Evolutionary conservation across 2,113 vertebrate species (phyloP), one percentile per base, ranked within the genome.

Genomic region (Gymnobelideus leadbeateri): DNA sequence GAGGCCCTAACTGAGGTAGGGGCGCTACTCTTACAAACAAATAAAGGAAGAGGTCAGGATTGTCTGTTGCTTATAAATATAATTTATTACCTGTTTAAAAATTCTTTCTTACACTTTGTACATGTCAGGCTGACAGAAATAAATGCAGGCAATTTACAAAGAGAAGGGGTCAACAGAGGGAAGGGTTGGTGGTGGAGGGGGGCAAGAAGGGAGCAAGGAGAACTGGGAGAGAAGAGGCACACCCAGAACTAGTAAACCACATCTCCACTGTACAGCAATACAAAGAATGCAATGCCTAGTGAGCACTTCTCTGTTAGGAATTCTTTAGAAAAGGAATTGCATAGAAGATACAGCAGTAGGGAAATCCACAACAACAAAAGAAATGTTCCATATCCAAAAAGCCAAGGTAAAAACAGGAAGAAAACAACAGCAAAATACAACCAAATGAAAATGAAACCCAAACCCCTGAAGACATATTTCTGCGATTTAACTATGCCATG

Each of bases 71-170:
- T 99, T 99, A 99, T 99, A 99, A 99, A 99, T 99, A 99, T 99
- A 99, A 99, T 99, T 99, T 99, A 99, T 99, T 99, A 99, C 99
- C 99, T 98, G 99, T 99, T 99, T 99, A 99, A 99, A 99, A 99
- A 99, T 99, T 99, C 98, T 99, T 99, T 99, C 99, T 99, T 99
- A 99, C 99, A 99, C 99, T 99, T 99, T 99, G 98, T 99, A 99
- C 99, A 99, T 98, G 98, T 98, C 98, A 98, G 98, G 98, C 98
- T 98, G 98, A 98, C 98, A 98, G 98, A 98, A 77, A 98, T 99
- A 99, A 99, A 99, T 98, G 99, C 99, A 99, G 99, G 99, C 99
- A 99, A 94, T 99, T 99, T 99, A 99, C 99, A 99, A 99, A 99
- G 98, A 97, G 96, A 98, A 98, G 98, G 98, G 98, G 96, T 93